Conservation (phyloP, 2,113 vertebrate species). For the Malaclemys terrapin region DNA sequence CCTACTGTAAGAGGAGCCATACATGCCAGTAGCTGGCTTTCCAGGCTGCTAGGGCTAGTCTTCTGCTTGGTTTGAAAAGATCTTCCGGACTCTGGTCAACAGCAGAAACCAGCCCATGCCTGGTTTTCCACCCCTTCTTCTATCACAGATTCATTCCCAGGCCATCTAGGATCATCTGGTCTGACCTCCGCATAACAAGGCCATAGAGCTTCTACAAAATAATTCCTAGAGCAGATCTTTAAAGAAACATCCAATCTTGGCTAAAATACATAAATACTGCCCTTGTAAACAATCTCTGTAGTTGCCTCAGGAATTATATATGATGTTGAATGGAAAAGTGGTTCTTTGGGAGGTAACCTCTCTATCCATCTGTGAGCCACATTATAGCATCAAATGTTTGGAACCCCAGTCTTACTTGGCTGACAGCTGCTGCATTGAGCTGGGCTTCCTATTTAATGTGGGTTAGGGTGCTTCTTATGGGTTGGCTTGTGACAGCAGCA, state of each 20-base stretch:
- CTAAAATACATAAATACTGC: not conserved
- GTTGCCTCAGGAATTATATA: not conserved
- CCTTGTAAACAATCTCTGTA: not conserved
- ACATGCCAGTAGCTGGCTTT: not conserved
- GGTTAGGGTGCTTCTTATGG: not conserved
- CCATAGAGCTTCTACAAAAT: no score
- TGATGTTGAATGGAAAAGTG: not conserved
- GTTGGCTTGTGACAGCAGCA: not conserved
- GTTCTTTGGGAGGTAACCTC: not conserved
- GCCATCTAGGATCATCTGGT: no score
- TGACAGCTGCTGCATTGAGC: not conserved
- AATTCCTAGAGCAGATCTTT: no score
- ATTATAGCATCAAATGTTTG: not conserved
- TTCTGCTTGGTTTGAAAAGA: not conserved
- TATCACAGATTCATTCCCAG: no score
- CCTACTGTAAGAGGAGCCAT: not conserved
- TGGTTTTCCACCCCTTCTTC: no score
- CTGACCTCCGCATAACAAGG: no score
- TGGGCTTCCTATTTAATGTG: not conserved
- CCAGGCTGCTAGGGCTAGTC: not conserved
- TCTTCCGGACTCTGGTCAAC: not conserved
- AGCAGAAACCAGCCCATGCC: not conserved
- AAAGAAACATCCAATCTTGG: not conserved
- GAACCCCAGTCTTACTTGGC: not conserved
- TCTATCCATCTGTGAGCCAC: not conserved